Conservation (phyloP, 1,140 invertebrate species). For the Atta texana region DNA sequence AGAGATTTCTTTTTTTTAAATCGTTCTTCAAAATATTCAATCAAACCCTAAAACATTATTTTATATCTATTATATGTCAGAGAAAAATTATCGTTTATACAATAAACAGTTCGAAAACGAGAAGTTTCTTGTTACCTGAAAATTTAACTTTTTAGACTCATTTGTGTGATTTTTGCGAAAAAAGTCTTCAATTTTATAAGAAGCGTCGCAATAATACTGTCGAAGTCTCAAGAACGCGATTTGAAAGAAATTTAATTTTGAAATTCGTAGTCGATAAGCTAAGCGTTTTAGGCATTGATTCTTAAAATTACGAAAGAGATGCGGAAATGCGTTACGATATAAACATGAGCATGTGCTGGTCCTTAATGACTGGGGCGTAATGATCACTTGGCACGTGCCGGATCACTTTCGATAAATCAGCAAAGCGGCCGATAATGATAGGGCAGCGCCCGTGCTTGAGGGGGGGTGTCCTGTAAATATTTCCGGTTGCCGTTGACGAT, state of each 20-base stretch:
- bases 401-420: slow-evolving; percentile 53
- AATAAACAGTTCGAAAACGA: too few species aligned
- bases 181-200: not conserved
- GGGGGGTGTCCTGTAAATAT: slow-evolving; percentile 56
- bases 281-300: not conserved
- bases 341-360: slow-evolving; percentile 8
- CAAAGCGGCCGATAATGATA: slow-evolving; percentile 61
- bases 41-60: too few species aligned
- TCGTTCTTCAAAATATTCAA: too few species aligned
- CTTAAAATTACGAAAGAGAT: not conserved
- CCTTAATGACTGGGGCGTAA: slow-evolving; percentile 60
- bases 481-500: slow-evolving; percentile 44
- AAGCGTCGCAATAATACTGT: not conserved
- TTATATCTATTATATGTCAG: too few species aligned
- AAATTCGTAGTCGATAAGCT: not conserved
- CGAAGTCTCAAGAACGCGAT: not conserved
- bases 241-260: not conserved
- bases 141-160: too few species aligned
- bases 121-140: too few species aligned
- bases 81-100: too few species aligned
- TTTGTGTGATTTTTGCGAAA: too few species aligned
- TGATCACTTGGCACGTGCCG: slow-evolving; percentile 64
- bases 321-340: slow-evolving; percentile 34
- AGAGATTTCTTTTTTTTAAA: too few species aligned
- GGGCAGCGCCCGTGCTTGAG: slow-evolving; percentile 29